Conservation (phyloP, 2,113 vertebrate genomes). For the Uropsilus gracilis region DNA sequence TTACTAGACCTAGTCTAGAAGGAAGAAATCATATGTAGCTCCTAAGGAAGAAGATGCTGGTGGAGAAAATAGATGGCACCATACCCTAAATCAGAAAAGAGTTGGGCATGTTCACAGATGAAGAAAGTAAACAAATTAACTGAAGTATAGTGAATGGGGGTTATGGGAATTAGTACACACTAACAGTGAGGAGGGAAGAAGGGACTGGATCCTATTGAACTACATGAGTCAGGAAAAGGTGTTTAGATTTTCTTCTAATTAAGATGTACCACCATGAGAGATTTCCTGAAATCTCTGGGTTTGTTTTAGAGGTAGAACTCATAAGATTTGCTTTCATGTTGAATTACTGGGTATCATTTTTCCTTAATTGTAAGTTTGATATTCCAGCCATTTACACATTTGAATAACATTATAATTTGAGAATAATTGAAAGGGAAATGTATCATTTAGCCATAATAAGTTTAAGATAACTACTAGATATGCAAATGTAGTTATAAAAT, state of each 20-base stretch:
- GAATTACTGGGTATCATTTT: background rate
- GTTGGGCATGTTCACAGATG: background rate
- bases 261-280: background rate
- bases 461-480: background rate
- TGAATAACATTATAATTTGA: background rate
- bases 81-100: background rate
- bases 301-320: background rate
- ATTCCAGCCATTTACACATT: background rate
- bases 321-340: background rate
- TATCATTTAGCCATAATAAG: background rate
- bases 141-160: background rate
- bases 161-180: too few relatives aligned
- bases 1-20: background rate
- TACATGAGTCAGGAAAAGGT: background rate
- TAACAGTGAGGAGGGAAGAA: background rate
- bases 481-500: background rate
- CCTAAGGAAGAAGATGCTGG: background rate
- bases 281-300: background rate
- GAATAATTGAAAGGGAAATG: background rate
- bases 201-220: background rate
- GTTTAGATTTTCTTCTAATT: background rate
- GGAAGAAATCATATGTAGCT: background rate
- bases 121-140: background rate
- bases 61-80: background rate
- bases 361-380: background rate